phyloP scores from a whole-genome alignment of 1,140 invertebrate genomes.

The Cyrtorhinus lividipennis region DNA sequence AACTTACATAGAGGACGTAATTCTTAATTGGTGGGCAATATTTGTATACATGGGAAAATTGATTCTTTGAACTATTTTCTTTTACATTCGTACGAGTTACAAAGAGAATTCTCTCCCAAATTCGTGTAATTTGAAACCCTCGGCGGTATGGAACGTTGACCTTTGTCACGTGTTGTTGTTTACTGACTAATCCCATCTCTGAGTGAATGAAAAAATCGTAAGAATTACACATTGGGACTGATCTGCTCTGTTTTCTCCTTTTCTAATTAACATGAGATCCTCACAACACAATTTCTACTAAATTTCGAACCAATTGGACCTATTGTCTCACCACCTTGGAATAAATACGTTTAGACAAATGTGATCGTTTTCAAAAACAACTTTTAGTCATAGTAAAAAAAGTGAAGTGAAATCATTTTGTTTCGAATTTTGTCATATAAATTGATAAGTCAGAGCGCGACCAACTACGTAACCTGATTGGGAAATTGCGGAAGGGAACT shows the following conservation, averaged over 20 bases:
- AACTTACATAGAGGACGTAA: background rate
- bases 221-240: background rate
- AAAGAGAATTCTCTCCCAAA: no score
- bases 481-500: background rate
- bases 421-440: no score
- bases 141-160: background rate
- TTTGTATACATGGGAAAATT: background rate
- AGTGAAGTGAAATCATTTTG: background rate
- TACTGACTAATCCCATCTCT: background rate
- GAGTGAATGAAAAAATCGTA: background rate
- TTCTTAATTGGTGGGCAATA: background rate
- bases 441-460: constrained; percentile 14
- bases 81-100: no score
- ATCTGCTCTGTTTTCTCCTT: background rate
- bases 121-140: background rate
- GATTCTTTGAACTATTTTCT: no score
- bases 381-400: constrained; percentile 17
- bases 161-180: background rate
- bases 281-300: background rate
- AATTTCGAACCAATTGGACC: no score
- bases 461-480: constrained; percentile 9
- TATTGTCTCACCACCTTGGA: background rate
- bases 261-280: background rate
- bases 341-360: constrained; percentile 18
- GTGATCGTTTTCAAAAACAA: constrained; percentile 5